Percentiles rank a stretch among this genome's conserved stretches.
phyloP scores from a whole-genome alignment of 1,140 invertebrate genomes.

The Brachionus rubens region DNA sequence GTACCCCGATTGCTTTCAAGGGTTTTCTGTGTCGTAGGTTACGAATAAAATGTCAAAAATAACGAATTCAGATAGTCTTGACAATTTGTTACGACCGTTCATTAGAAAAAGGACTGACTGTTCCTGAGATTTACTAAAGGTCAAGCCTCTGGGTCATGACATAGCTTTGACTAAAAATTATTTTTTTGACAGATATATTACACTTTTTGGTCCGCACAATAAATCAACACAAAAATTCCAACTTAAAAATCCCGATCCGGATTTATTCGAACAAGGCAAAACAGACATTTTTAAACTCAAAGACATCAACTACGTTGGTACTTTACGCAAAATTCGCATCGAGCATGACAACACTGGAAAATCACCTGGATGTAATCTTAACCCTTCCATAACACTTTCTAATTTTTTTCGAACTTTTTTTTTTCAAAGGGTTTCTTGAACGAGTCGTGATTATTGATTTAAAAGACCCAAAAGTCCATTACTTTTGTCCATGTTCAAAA shows the following conservation, averaged over 20 bases:
- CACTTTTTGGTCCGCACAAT: slow-evolving; percentile 31
- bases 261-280: slow-evolving; percentile 52
- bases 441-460: slow-evolving; percentile 59
- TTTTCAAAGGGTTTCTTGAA: slow-evolving; percentile 45
- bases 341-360: slow-evolving; percentile 61
- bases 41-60: too few relatives aligned
- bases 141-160: too few relatives aligned
- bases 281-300: slow-evolving; percentile 56
- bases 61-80: too few relatives aligned
- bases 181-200: slow-evolving; percentile 6
- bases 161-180: not conserved
- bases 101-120: too few relatives aligned
- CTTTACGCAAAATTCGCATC: slow-evolving; percentile 57
- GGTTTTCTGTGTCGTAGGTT: too few relatives aligned
- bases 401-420: not conserved
- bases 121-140: too few relatives aligned
- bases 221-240: slow-evolving; percentile 52
- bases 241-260: slow-evolving; percentile 49
- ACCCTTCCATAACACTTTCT: not conserved
- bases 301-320: slow-evolving; percentile 56
- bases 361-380: slow-evolving; percentile 58
- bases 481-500: slow-evolving; percentile 59
- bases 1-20: too few relatives aligned
- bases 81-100: too few relatives aligned
- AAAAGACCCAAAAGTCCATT: slow-evolving; percentile 57